These are phyloP conservation scores for Yoshiicerus persimilis DNA, from an alignment of 1,140 invertebrate genomes.

Conservation along the genomic window DNA sequence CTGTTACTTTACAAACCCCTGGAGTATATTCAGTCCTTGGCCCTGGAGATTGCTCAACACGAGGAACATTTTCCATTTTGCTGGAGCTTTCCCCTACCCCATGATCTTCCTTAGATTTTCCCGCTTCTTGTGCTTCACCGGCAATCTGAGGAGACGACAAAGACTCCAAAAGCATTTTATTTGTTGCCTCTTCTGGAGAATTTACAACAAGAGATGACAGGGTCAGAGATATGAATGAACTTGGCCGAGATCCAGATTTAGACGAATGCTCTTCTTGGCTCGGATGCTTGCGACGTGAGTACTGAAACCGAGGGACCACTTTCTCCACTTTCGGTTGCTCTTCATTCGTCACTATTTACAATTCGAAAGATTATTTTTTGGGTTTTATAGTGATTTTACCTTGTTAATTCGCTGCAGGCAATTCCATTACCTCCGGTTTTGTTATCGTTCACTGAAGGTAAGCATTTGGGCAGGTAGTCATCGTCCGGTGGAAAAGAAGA, in stretches of 20 bases:
- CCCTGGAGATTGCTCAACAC: not conserved
- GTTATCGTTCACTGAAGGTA: not conserved
- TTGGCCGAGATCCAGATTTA: not conserved
- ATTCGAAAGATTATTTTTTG: not conserved
- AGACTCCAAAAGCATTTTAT: not conserved
- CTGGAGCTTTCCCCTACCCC: not conserved
- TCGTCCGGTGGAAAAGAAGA: not conserved
- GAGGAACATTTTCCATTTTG: not conserved
- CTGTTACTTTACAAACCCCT: not conserved
- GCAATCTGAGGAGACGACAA: not conserved
- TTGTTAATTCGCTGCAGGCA: not conserved
- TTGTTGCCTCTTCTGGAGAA: not conserved
- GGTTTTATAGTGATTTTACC: not conserved
- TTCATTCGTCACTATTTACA: not conserved
- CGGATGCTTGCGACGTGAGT: not conserved
- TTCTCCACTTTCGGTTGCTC: not conserved
- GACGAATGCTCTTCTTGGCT: not conserved
- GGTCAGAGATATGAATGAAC: not conserved
- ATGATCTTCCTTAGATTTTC: not conserved
- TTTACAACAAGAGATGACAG: not conserved
- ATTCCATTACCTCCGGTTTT: not conserved
- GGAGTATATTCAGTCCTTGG: not conserved
- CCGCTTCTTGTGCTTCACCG: not conserved
- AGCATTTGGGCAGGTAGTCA: not conserved
- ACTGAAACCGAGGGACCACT: not conserved